Evolutionary conservation across 1,140 invertebrate genomes (phyloP), one percentile per base, ranked within the genome.

Genomic region (Palaemon carinicauda): DNA sequence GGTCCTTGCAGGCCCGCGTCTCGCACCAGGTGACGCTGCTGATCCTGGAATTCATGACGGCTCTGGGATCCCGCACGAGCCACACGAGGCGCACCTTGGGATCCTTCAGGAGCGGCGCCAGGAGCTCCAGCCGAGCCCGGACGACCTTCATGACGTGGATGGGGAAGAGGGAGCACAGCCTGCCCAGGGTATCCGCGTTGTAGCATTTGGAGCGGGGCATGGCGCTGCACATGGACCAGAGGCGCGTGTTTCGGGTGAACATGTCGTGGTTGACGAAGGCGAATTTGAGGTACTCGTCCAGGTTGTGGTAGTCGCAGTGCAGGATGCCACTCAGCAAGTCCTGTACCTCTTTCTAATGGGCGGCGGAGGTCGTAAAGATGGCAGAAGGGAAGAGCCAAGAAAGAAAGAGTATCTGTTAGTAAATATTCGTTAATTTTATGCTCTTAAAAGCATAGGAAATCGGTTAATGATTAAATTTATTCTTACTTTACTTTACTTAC

Each of bases 261-360:
- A 90, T 80, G 54, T 90, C 83, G n/a, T 81, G 69, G 81, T 88
- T 88, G 4, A 80, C 79, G 71, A 75, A 89, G 27, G 82, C 81
- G 56, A 90, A 88, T 50, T 90, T 87, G 24, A 90, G 79, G 85
- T 89, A 88, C 24, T 89, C 87, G 15, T 83, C 27, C 12, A 73
- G 60, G 65, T 86, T 53, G 2, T 69, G 60, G 87, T 90, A 90
- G 51, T 89, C 75, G 80, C 89, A 90, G 19, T 87, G 65, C 14
- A 86, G 75, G 27, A 90, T 75, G 15, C 85, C 74, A 14, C 80
- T 74, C 41, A 90, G 74, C 53, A 90, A 33, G n/a, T 77, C 29
- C 29, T 50, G 90, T 56, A 95, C 95, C 89, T 93, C 91, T 54
- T 93, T 91, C 89, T 89, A 82, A 10, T 73, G 87, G 1, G 0